Evolutionary conservation across 53 echinoderm and acorn worm genomes (phyloP), one percentile per base, ranked within the genome.

Genomic region (Mesocentrotus franciscanus): DNA sequence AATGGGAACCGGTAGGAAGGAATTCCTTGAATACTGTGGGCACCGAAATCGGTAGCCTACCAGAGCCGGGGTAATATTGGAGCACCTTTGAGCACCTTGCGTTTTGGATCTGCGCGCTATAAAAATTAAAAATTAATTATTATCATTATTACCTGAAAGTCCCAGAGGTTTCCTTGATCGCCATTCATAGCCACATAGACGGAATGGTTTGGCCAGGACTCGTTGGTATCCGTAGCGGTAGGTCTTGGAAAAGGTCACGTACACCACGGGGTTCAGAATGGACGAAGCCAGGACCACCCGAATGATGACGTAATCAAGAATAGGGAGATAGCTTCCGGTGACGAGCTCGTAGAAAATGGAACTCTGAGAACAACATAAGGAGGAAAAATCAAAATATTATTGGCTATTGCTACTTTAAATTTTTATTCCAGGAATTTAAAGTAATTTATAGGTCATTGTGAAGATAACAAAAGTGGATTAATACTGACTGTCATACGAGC

Each of bases 231-330:
- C 97, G 9, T 92, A 95, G 30, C 90, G 93, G 95, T 98, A 98
- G 61, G 96, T 96, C 75, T 71, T 93, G 68, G 94, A 85, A 60
- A 98, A 92, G 7, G 96, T 61, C 9, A 97, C 97, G 75, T 97
- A 98, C 18, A 97, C 96, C 71, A 97, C 32, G 27, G 97, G 97
- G 75, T 97, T 97, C 49, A 97, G 85, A 18, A 97, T 95, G 24
- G 97, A 96, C 60, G 96, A 94, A 74, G 95, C 92, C 75, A 98
- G 94, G 29, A 97, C 93, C 15, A 97, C 94, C 24, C 96, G 95
- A 76, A 97, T 95, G 55, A 92, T 95, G 79, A 97, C 60, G 91
- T 95, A 95, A 66, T 97, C 95, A n/a, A 98, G 71, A 16, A 96
- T 84, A 1, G 92, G 60, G 35, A 95, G 64, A 74, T 85, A 35